phyloP scores from a whole-genome alignment of 2,113 vertebrate species.

The Oenanthe melanoleuca region DNA sequence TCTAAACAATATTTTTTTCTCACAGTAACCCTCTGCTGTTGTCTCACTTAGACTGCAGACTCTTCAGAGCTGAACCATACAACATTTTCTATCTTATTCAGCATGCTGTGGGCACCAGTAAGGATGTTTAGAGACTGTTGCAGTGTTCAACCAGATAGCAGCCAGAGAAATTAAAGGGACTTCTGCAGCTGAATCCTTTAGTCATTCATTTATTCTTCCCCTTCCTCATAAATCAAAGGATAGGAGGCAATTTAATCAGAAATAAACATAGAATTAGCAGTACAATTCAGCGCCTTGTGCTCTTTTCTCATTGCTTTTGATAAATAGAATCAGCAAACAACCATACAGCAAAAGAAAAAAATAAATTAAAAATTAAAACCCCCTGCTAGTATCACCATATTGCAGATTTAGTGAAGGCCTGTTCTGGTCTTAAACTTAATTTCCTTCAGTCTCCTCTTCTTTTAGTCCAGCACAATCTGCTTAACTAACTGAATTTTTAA shows the following conservation, averaged over 20 bases:
- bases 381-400: background rate
- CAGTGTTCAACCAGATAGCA: conserved; percentile 9
- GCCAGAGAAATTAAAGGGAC: conserved; percentile 10
- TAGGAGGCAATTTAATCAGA: conserved; percentile 33
- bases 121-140: background rate
- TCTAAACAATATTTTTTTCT: background rate
- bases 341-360: background rate
- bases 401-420: background rate
- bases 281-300: background rate
- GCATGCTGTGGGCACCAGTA: background rate
- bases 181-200: conserved; percentile 25
- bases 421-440: background rate
- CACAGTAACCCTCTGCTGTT: background rate
- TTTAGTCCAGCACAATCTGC: background rate
- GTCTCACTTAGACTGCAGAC: background rate
- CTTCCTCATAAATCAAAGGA: conserved; percentile 45
- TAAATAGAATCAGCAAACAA: conserved; percentile 2
- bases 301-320: background rate
- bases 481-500: background rate
- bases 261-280: conserved; percentile 38
- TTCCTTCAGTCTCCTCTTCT: background rate
- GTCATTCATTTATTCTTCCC: conserved; percentile 32
- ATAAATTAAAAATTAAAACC: background rate
- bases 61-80: background rate
- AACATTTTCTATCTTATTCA: background rate